Evolutionary conservation across 1,140 invertebrate species (phyloP).

Genomic region (Hycleus phaleratus): DNA sequence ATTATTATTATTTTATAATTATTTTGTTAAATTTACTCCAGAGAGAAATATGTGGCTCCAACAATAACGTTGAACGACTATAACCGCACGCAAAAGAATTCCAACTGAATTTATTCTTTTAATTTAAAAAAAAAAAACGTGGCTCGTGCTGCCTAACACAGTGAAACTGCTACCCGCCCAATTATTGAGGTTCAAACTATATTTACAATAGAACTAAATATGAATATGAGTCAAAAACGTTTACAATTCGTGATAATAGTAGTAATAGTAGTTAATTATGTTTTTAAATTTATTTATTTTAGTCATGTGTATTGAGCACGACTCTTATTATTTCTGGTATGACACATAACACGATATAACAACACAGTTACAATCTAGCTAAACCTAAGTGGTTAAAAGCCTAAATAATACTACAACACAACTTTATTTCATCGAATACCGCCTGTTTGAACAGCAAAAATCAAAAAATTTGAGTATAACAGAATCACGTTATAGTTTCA

Average conservation of each 20-base stretch:
- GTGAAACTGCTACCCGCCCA: slow-evolving; percentile 5
- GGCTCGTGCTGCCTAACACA: slow-evolving; percentile 8
- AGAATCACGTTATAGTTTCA: too few relatives aligned
- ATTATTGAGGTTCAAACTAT: slow-evolving; percentile 19
- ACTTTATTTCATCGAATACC: too few relatives aligned
- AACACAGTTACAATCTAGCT: slow-evolving; percentile 43
- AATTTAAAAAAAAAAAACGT: slow-evolving; percentile 10
- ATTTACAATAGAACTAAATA: slow-evolving; percentile 27
- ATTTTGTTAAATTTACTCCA: slow-evolving; percentile 5
- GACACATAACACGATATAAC: slow-evolving; percentile 42
- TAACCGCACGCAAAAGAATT: slow-evolving; percentile 10
- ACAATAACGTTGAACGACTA: slow-evolving; percentile 8
- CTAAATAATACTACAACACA: slow-evolving; percentile 38
- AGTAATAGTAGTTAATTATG: not conserved
- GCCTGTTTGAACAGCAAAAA: too few relatives aligned
- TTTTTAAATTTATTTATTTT: slow-evolving; percentile 2
- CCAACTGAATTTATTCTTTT: too few relatives aligned
- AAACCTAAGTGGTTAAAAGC: slow-evolving; percentile 42
- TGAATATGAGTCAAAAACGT: slow-evolving; percentile 24
- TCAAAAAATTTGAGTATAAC: too few relatives aligned
- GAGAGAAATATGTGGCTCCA: slow-evolving; percentile 6
- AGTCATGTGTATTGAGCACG: slow-evolving; percentile 43
- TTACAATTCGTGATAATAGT: slow-evolving; percentile 36
- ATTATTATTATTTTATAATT: too few relatives aligned
- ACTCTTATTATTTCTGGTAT: slow-evolving; percentile 25